Base-by-base conservation (phyloP, 2,113 vertebrate genomes). In the Tor tambroides region DNA sequence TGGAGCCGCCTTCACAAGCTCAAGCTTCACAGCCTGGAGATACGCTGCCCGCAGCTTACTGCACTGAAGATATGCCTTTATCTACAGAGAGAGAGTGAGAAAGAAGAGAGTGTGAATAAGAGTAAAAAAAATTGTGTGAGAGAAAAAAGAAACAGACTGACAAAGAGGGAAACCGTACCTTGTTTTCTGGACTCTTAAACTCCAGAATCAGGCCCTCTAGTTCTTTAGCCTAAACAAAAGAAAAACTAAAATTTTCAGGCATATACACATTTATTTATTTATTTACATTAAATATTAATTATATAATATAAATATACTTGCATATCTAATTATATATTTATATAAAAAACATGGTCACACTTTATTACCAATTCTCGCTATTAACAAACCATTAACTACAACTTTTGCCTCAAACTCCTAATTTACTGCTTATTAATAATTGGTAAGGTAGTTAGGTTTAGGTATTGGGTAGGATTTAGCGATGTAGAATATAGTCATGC, bases 171-270 rank as follows among this genome's bases (percentile, higher is more conserved):
- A 38, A 23, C 8, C 7, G 89, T 92, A 99, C 98, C 96, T 99
- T 99, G 90, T 93, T 98, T 90, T 98, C 97, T 86, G 97, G 94
- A 84, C 87, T 97, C 90, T 97, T 98, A 85, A 95, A 96, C 82
- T 98, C 97, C 91, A 98, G 95, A 90, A 99, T 98, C 86, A 99
- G 95, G 89, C 94, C 91, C 88, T 99, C 98, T 2, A 99, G 94
- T 81, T 99, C 97, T 94, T 99, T 96, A 56, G 95, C 87, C 95
- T 96, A 14, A 6, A 85, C n/a, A 32, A 56, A 92, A 56, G 75
- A 82, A 87, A 28, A 51, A 51, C 49, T 1, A 49, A 2, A 46
- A 1, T 51, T 51, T 51, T 51, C 14, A 17, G 15, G 0, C 3
- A 17, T 67, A 12, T 17, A 76, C n/a, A 77, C 2, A 49, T 51